Base-by-base conservation (phyloP, 2,113 vertebrate species). In the Phalacrocorax pelagicus region DNA sequence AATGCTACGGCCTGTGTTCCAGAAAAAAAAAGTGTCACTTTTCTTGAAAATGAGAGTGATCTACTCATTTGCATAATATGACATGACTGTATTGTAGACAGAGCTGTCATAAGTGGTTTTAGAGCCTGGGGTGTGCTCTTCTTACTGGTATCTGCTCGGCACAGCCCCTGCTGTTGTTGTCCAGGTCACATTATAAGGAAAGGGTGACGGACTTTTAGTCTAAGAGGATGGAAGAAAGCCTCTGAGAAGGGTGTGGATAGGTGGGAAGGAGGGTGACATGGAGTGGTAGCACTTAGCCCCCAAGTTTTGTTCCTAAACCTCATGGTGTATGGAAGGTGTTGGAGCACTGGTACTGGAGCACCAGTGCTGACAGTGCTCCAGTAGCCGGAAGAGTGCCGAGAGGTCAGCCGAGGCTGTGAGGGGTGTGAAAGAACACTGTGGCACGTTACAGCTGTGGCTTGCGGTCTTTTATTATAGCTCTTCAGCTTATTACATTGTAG, bases 1-100 rank as follows among this genome's bases (percentile, higher is more conserved):
- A 75, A 73, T 71, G 58, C 66, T 82, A 77, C 36, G 49, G 79
- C 51, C 51, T 26, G 22, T 67, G 30, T 86, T 96, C 89, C 61
- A 92, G 67, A 89, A 95, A 93, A 79, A 88, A 82, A 82, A 46
- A 46, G 69, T 57, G 55, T 95, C 57, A 75, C 74, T 63, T 74
- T 88, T 96, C 93, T 95, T 82, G 69, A 93, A 97, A 96, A 92
- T 86, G 62, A 95, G 81, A 94, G 92, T 12, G 21, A 58, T 40
- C 51, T 78, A 49, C 38, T 86, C 54, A 74, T 94, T 95, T 96
- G 85, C 61, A 94, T 85, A 95, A 86, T n/a, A 62, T 12, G 85
- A 34, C 87, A 79, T 23, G 67, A 65, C 57, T 89, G 23, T 54
- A 49, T 23, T 55, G 47, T 65, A 80, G 79, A 66, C 21, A 2